phyloP scores from a whole-genome alignment of 1,140 invertebrate species.

The Asobara japonica region DNA sequence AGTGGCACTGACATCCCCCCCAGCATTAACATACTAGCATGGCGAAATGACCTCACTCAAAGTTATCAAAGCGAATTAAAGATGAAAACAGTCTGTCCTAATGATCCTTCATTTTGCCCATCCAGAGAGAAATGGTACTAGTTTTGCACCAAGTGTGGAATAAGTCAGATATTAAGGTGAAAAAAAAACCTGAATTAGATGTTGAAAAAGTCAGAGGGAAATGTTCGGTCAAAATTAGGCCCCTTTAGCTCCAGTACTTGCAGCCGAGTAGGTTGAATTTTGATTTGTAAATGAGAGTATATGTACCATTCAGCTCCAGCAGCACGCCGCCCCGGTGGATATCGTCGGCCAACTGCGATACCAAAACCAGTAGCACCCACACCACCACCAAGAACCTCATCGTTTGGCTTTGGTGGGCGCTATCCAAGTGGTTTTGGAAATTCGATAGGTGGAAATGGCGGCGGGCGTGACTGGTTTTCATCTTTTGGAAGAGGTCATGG shows the following conservation, averaged over 20 bases:
- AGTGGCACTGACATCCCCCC: slow-evolving; percentile 1
- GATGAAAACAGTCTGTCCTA: background rate
- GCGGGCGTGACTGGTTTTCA: slow-evolving; percentile 23
- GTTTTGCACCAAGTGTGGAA: too few relatives aligned
- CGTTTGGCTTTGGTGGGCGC: slow-evolving; percentile 20
- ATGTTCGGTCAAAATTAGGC: background rate
- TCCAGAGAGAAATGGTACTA: too few relatives aligned
- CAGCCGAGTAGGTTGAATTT: background rate
- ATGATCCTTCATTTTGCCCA: background rate
- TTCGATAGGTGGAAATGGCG: slow-evolving; percentile 26
- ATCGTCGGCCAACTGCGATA: background rate
- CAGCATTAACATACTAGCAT: slow-evolving; percentile 5
- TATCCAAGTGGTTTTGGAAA: slow-evolving; percentile 25
- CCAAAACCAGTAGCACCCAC: slow-evolving; percentile 23
- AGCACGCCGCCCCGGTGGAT: slow-evolving; percentile 20
- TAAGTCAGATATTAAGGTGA: background rate
- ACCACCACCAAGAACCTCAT: slow-evolving; percentile 31
- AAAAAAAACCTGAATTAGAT: background rate
- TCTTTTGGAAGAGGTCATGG: slow-evolving; percentile 6
- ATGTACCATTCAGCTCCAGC: slow-evolving; percentile 27
- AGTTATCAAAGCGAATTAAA: background rate
- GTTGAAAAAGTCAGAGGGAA: background rate
- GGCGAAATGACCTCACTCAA: background rate
- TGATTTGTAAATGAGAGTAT: background rate
- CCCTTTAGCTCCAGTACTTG: background rate